phyloP scores from a whole-genome alignment of 2,888 invertebrate species.

The Drosophila tanythrix region DNA sequence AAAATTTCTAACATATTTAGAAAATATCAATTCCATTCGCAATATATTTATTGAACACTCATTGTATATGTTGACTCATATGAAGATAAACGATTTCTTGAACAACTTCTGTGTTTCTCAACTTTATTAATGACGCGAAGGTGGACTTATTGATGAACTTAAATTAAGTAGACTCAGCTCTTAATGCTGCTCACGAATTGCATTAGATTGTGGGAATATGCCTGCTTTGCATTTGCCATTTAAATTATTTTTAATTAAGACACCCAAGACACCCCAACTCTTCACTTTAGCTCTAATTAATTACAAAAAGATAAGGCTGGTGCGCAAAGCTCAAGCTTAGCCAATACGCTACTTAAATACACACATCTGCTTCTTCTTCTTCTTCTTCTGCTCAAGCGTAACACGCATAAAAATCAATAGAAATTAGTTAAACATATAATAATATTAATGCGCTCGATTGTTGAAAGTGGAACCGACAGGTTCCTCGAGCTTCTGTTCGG shows the following conservation, averaged over 20 bases:
- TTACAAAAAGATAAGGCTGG: neutral
- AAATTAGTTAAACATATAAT: slow-evolving; percentile 73
- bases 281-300: neutral
- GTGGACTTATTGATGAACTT: neutral
- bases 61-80: neutral
- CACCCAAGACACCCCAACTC: neutral
- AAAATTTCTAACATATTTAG: neutral
- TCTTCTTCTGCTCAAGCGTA: slow-evolving; percentile 39
- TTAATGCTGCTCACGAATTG: neutral
- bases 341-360: slow-evolving; percentile 1
- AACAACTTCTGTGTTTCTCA: neutral
- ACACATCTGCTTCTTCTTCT: slow-evolving; percentile 25
- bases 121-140: neutral
- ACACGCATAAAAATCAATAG: slow-evolving; percentile 61
- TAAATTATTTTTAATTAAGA: neutral
- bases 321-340: neutral
- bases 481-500: slow-evolving; percentile 71
- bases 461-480: slow-evolving; percentile 75
- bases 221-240: neutral
- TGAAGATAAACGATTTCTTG: rapidly evolving
- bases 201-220: neutral
- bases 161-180: neutral
- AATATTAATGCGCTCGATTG: slow-evolving; percentile 65
- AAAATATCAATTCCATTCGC: neutral
- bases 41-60: neutral